These are phyloP conservation scores for Centropus unirufus DNA, from an alignment of 2,113 vertebrate species.

Conservation along the genomic window DNA sequence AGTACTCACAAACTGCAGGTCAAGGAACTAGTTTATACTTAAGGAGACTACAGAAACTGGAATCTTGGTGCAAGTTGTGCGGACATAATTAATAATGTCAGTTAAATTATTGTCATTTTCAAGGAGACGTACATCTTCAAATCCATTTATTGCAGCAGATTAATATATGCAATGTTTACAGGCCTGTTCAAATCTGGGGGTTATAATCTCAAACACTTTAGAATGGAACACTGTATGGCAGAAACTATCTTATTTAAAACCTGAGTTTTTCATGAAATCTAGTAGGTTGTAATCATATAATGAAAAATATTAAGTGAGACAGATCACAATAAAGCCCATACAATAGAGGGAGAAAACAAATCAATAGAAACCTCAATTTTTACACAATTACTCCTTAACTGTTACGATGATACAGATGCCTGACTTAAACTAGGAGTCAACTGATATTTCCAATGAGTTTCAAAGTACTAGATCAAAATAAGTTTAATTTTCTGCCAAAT, in stretches of 20 bases:
- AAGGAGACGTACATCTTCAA: not conserved
- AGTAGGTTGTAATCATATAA: not conserved
- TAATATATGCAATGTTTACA: not conserved
- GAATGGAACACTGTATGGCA: not conserved
- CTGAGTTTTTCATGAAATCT: not conserved
- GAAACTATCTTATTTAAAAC: not conserved
- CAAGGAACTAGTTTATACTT: not conserved
- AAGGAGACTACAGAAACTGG: not conserved
- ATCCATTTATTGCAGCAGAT: not conserved
- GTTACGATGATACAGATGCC: not conserved
- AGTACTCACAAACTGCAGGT: not conserved
- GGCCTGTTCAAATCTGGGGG: not conserved
- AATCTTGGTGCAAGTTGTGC: not conserved
- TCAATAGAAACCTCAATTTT: not conserved
- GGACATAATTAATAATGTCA: not conserved
- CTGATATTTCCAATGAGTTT: not conserved
- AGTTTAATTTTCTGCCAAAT: not conserved
- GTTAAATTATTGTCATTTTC: not conserved
- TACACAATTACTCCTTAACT: not conserved
- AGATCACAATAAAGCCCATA: not conserved
- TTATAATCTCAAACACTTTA: not conserved
- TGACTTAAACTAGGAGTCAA: not conserved
- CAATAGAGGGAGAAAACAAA: not conserved
- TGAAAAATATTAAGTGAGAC: not conserved
- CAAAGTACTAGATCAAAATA: not conserved